Conservation (phyloP, 2,113 vertebrate genomes). For the Cariama cristata region DNA sequence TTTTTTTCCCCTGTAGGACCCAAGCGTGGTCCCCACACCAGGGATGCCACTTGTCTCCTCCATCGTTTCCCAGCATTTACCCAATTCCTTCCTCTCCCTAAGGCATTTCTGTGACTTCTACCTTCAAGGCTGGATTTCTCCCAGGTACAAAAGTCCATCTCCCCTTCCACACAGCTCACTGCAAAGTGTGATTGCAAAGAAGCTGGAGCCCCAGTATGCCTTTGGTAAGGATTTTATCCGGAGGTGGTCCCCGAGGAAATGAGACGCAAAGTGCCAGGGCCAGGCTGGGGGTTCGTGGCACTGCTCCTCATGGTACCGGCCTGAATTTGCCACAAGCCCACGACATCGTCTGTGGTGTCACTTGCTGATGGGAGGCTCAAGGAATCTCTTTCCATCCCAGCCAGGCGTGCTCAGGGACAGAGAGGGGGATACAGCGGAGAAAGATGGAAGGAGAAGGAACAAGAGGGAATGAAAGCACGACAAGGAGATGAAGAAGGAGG, state of each 20-base stretch:
- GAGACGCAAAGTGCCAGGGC: background rate
- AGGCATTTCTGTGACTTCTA: background rate
- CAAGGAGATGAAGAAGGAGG: background rate
- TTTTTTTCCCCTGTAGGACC: background rate
- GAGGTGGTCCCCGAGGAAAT: background rate
- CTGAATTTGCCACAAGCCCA: background rate
- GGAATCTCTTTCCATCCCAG: background rate
- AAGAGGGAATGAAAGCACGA: background rate
- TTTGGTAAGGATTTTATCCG: background rate
- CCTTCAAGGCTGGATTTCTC: background rate
- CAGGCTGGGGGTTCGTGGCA: background rate
- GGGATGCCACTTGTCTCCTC: background rate
- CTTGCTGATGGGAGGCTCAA: background rate
- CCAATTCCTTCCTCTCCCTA: background rate
- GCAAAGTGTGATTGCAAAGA: background rate
- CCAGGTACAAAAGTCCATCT: background rate
- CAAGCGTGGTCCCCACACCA: background rate
- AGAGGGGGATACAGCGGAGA: background rate
- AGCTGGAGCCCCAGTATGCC: background rate
- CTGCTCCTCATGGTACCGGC: background rate
- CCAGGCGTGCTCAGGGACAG: background rate
- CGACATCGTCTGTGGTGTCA: fast-evolving
- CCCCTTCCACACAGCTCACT: background rate
- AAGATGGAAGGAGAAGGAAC: background rate
- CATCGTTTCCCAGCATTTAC: background rate